Evolutionary conservation across 2,888 invertebrate genomes (phyloP).

Genomic region (Caenorhabditis sp.): DNA sequence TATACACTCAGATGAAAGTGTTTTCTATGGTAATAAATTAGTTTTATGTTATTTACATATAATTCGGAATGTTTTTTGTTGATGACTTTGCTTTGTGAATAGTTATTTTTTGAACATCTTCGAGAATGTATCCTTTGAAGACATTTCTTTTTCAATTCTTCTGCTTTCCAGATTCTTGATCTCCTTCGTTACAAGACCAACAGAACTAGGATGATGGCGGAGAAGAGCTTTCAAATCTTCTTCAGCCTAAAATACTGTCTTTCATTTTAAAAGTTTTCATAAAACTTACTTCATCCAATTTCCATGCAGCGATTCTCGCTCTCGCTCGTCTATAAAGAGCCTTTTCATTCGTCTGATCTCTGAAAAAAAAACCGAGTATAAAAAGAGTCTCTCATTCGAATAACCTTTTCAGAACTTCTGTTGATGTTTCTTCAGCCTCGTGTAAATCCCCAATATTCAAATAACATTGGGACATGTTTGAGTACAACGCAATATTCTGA

Average conservation of each 20-base stretch:
- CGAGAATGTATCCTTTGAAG: constrained; percentile 36
- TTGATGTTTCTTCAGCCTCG: constrained; percentile 65
- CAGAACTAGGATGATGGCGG: constrained; percentile 44
- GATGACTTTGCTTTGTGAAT: too few species aligned
- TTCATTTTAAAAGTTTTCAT: constrained; percentile 3
- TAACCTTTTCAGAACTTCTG: constrained; percentile 76
- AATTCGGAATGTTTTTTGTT: neutral
- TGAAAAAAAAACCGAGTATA: neutral
- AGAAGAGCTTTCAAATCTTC: constrained; percentile 55
- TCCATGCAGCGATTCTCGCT: constrained; percentile 90
- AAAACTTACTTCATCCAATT: constrained; percentile 76
- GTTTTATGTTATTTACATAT: neutral
- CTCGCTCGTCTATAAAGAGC: constrained; percentile 89
- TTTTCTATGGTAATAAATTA: neutral
- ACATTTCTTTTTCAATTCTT: constrained; percentile 37
- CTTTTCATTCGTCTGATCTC: constrained; percentile 81
- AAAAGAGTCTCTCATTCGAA: neutral
- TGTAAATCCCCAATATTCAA: constrained; percentile 56
- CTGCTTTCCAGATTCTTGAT: constrained; percentile 38
- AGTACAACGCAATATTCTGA: constrained; percentile 67
- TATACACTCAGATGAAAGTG: neutral
- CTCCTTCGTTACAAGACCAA: constrained; percentile 47
- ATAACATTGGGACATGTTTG: constrained; percentile 68
- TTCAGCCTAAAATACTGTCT: constrained; percentile 53
- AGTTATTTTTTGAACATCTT: constrained; percentile 45